Evolutionary conservation across 1,140 invertebrate species (phyloP).

Genomic region (Drosophila burlai): DNA sequence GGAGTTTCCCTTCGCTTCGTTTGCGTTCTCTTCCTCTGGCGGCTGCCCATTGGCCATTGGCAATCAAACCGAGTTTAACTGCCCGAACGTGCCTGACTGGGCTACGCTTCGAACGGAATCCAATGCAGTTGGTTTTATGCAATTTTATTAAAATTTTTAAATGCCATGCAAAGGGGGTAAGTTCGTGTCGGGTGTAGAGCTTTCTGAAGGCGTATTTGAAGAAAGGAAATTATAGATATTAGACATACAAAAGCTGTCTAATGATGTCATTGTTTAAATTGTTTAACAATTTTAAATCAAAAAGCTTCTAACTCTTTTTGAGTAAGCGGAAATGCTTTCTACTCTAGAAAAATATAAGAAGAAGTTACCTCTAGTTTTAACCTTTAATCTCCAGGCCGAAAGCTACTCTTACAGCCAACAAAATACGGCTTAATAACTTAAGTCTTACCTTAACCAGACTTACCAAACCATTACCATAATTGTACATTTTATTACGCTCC

Average conservation of each 20-base stretch:
- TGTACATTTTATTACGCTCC: conserved; percentile 14
- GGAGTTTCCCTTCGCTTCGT: not conserved
- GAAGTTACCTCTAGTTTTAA: not conserved
- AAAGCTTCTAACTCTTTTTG: no score
- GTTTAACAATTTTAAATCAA: no score
- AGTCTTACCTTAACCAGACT: not conserved
- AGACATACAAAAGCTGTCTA: not conserved
- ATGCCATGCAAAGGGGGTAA: conserved; percentile 31
- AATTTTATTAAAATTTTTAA: conserved; percentile 52
- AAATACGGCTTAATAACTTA: not conserved
- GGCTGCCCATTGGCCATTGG: conserved; percentile 62
- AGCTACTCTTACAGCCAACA: not conserved
- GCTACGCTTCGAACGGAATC: conserved; percentile 7
- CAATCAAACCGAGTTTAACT: conserved; percentile 68
- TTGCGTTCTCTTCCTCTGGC: not conserved
- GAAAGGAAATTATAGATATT: not conserved
- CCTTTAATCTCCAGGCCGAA: no score
- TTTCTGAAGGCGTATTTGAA: not conserved
- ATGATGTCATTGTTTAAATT: not conserved
- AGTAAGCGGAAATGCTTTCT: not conserved
- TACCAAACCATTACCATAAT: conserved; percentile 12
- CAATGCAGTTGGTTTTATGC: conserved; percentile 27
- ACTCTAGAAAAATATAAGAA: not conserved
- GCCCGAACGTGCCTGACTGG: conserved; percentile 59
- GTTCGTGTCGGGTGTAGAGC: conserved; percentile 8